Base-by-base conservation (phyloP, 2,797 vertebrate species). In the Spondyliosoma cantharus region DNA sequence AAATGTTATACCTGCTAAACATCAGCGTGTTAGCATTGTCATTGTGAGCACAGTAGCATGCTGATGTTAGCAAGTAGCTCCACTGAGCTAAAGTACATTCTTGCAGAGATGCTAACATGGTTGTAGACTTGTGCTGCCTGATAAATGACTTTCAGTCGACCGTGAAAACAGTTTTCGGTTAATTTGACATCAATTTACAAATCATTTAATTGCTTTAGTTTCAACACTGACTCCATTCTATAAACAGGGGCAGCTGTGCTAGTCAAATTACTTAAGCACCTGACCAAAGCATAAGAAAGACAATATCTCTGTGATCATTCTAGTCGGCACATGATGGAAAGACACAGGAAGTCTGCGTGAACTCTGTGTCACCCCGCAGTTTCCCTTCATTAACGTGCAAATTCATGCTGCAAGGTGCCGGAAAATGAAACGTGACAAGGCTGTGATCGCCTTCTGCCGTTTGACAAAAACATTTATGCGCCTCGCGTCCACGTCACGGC, bases 381-480 rank as follows among this genome's bases (percentile, higher is more conserved):
- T 66, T 73, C 9, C 4, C 19, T 19, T 77, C 43, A 62, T 72
- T 62, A n/a, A 25, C 22, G 25, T 73, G 42, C 17, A 73, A 27
- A 59, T 74, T 3, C 2, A 59, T 12, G 49, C 76, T 27, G 64
- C 72, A 3, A 42, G 62, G 70, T 62, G 69, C 50, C 52, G 7
- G 12, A 15, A 71, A 50, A 79, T 32, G 14, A 82, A 25, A 69
- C n/a, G 9, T 8, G 66, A 57, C 32, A 13, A 6, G 32, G 54
- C 64, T 7, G 58, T 3, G 42, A 27, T 53, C 68, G 27, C 60
- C 59, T 50, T 61, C 68, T 43, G 66, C 53, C 37, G 25, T 70
- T 42, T 58, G 69, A 85, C 68, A 48, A 57, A 57, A 54, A 78
- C 56, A 32, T 63, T 29, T 20, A 20, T 49, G 11, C 3, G 7